These are phyloP conservation scores for Enhydra lutris DNA, from an alignment of 2,113 vertebrate genomes.

Conservation along the genomic window DNA sequence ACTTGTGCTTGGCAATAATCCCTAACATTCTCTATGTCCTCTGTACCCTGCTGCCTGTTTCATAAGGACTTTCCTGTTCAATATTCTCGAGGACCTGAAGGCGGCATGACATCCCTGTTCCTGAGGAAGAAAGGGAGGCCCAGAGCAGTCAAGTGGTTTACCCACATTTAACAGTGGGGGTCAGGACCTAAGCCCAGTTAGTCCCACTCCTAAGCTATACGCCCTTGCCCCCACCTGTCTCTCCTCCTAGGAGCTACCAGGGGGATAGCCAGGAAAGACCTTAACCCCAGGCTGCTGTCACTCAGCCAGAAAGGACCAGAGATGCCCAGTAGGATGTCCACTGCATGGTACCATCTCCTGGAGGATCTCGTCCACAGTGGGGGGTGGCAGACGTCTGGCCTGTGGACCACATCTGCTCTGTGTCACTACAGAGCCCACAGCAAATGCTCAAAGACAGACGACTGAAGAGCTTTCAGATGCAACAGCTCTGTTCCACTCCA, in stretches of 20 bases:
- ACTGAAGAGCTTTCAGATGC: neutral
- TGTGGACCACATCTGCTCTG: neutral
- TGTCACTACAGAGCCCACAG: neutral
- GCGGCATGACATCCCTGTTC: neutral
- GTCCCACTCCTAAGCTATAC: neutral
- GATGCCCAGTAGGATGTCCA: neutral
- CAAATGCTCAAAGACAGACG: neutral
- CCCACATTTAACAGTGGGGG: neutral
- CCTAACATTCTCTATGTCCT: neutral
- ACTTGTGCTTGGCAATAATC: neutral
- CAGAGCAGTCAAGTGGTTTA: neutral
- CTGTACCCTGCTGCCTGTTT: neutral
- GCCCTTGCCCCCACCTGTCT: neutral
- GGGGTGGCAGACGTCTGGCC: neutral
- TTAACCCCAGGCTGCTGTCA: neutral
- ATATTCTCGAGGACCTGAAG: neutral
- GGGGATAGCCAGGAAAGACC: neutral
- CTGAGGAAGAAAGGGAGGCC: neutral
- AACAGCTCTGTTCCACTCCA: neutral
- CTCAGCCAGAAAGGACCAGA: neutral
- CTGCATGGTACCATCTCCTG: accelerated
- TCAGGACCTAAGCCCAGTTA: neutral
- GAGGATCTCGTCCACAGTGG: neutral
- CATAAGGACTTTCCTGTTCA: neutral
- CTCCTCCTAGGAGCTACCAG: neutral